Evolutionary conservation across 2,797 vertebrate species (phyloP).

Genomic region (Cynodonichthys magdalenae): DNA sequence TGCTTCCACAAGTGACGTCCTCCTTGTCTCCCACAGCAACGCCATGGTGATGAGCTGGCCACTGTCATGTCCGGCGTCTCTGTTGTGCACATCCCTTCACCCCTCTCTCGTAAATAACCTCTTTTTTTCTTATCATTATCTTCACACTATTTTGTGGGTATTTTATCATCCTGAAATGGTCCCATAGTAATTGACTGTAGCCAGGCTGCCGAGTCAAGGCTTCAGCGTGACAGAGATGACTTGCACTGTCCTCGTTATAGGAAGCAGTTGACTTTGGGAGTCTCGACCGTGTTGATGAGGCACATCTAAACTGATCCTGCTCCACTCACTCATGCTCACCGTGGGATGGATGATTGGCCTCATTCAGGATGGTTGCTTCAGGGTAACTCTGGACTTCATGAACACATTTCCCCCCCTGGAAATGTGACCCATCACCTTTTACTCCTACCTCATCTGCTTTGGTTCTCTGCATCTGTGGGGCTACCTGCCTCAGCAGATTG

Average conservation of each 20-base stretch:
- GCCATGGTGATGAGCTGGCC: conserved; percentile 80
- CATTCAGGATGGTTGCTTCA: conserved; percentile 56
- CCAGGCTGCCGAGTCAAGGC: conserved; percentile 67
- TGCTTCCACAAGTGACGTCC: conserved; percentile 81
- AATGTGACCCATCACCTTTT: conserved; percentile 58
- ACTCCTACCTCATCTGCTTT: conserved; percentile 14
- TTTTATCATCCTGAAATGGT: conserved; percentile 65
- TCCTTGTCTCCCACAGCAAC: conserved; percentile 82
- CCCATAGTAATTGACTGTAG: conserved; percentile 62
- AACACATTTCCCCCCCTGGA: conserved; percentile 22
- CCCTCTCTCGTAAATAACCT: conserved; percentile 82
- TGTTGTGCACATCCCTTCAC: conserved; percentile 78
- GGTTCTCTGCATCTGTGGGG: conserved; percentile 25
- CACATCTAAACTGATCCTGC: conserved; percentile 35
- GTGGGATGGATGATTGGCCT: conserved; percentile 68
- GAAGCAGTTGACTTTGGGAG: conserved; percentile 47
- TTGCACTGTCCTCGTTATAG: conserved; percentile 40
- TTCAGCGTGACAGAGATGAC: conserved; percentile 59
- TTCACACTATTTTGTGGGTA: conserved; percentile 63
- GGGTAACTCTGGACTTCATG: conserved; percentile 48
- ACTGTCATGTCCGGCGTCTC: conserved; percentile 83
- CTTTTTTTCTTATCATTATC: conserved; percentile 68
- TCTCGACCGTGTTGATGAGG: conserved; percentile 28
- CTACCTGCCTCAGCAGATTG: conserved; percentile 50
- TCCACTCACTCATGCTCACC: conserved; percentile 43